Evolutionary conservation across 2,888 invertebrate genomes (phyloP).

Genomic region (Himalopsyche tibetana): DNA sequence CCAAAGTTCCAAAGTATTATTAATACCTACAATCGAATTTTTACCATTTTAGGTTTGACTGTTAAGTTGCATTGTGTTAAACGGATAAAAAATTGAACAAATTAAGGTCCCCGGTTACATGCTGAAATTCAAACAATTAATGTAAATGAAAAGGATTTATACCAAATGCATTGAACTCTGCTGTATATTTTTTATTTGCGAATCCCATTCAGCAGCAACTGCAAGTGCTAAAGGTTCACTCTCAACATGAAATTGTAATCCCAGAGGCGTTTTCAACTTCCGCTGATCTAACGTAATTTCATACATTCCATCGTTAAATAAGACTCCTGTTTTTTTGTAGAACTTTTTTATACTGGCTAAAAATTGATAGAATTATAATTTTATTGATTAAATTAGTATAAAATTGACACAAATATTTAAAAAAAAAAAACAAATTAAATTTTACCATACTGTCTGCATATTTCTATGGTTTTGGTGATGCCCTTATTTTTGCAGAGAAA

Average conservation of each 20-base stretch:
- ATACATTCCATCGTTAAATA: constrained; percentile 83
- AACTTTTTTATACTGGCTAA: constrained; percentile 81
- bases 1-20: too few species aligned
- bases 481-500: too few species aligned
- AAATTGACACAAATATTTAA: neutral
- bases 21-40: too few species aligned
- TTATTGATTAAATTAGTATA: neutral
- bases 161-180: constrained; percentile 93
- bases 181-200: constrained; percentile 86
- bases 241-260: constrained; percentile 84
- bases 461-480: too few species aligned
- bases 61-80: too few species aligned
- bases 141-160: constrained; percentile 67
- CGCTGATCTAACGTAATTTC: constrained; percentile 93
- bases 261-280: constrained; percentile 93
- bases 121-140: neutral
- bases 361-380: constrained; percentile 64
- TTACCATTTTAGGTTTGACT: too few species aligned
- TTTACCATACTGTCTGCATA: neutral
- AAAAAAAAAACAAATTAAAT: too few species aligned
- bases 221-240: constrained; percentile 94
- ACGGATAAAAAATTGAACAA: too few species aligned
- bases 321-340: constrained; percentile 84
- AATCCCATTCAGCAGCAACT: constrained; percentile 96
- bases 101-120: neutral